Evolutionary conservation across 2,113 vertebrate species (phyloP), one percentile per base, ranked within the genome.

Genomic region (Osmerus mordax): DNA sequence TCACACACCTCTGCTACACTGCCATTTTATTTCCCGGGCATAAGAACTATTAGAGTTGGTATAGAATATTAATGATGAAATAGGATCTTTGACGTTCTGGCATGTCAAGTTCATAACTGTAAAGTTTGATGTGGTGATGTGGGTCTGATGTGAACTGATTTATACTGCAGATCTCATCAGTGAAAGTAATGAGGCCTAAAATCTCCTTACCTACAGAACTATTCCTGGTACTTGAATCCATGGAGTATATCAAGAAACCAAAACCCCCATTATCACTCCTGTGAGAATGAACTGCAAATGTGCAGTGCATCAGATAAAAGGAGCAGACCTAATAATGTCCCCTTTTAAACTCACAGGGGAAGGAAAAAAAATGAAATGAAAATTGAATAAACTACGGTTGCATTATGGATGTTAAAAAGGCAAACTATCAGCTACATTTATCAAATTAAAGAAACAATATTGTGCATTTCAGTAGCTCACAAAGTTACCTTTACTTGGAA

Each of bases 401-500:
- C 72, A 41, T 18, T 54, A 54, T 25, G 16, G 59, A 52, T 29
- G 67, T 66, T 14, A 52, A 55, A 56, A 77, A 19, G 55, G 18
- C 15, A 68, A 75, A 78, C 73, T 66, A 79, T 70, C 73, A 82
- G 65, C 74, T 0, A 78, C 68, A 73, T 73, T 47, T 60, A 78
- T 47, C 16, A 72, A 29, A 74, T 77, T 73, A 81, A 80, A 86
- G 87, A 83, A 89, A 76, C 87, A 88, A 21, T 25, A 89, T 91
- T 94, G 86, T 89, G 86, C 86, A 87, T 84, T 77, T 84, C 86
- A 87, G 85, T 77, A 80, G 85, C 83, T 88, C 83, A 83, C 91
- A 88, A 36, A 93, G 92, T 86, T 86, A 86, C 86, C 80, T 90
- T 92, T 81, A 89, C 89, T 89, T 83, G 71, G 91, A 89, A 80